Evolutionary conservation across 2,888 invertebrate genomes (phyloP), one percentile per base, ranked within the genome.

Genomic region (Philereme transversata): DNA sequence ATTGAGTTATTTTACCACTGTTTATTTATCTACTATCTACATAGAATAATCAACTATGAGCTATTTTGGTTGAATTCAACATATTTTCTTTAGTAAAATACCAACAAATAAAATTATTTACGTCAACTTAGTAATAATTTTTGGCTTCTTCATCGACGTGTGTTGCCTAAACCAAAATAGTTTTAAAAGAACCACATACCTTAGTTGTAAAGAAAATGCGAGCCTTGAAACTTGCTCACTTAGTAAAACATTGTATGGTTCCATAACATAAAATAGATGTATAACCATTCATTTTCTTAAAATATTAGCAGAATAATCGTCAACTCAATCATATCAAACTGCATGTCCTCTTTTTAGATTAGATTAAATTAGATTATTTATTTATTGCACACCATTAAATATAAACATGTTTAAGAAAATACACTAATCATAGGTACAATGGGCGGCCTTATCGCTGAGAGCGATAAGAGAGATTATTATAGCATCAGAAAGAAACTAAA

Each of bases 171-270:
- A 60, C 44, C 33, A 38, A 54, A 44, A 40, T 41, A 43, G 36
- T 9, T 36, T 46, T 7, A 58, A 69, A 51, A 64, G 65, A 22
- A 22, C 1, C 3, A 22, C 22, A 3, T 22, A 64, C 38, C 35
- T 43, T n/a, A 58, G 57, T 48, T 46, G 22, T 36, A 33, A 61
- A 60, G 56, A 66, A 56, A 61, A 60, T 47, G 38, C 43, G 43
- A 51, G 44, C 64, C 64, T 67, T 63, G 60, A 61, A 56, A 61
- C 45, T 46, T 47, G 62, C 48, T 61, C 46, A 56, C 48, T 62
- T 46, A 11, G 51, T 45, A 52, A 55, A 51, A 54, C 59, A 40
- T 50, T 56, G 58, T 51, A 58, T 49, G 49, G 10, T 45, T 22
- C 6, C 22, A 22, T 5, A 22, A 45, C 3, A 45, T 45, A 44